phyloP scores from a whole-genome alignment of 2,888 invertebrate genomes.

The Lydus trimaculatus region DNA sequence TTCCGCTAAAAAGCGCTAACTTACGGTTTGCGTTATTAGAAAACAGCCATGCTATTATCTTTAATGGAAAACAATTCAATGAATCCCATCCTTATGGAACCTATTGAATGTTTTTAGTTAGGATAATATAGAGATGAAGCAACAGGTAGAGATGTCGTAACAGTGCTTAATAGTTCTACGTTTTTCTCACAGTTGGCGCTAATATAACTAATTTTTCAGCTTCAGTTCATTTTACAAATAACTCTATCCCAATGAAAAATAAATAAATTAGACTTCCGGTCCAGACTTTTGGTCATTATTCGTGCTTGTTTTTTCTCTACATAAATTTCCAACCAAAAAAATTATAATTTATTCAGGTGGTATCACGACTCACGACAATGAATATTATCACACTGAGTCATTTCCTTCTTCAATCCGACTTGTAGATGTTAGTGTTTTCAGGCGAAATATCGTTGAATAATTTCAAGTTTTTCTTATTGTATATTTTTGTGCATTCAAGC shows the following conservation, averaged over 20 bases:
- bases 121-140: slow-evolving; percentile 42
- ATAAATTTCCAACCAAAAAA: not conserved
- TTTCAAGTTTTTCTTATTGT: slow-evolving; percentile 6
- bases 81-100: slow-evolving; percentile 15
- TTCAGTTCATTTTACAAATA: slow-evolving; percentile 8
- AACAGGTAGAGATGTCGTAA: slow-evolving; percentile 54
- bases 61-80: slow-evolving; percentile 19
- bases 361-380: slow-evolving; percentile 7
- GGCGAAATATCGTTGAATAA: slow-evolving; percentile 22
- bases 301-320: too few species aligned
- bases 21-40: too few species aligned
- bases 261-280: not conserved
- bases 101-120: slow-evolving; percentile 37
- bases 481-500: slow-evolving; percentile 19
- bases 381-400: slow-evolving; percentile 15
- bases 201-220: slow-evolving; percentile 43
- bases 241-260: not conserved
- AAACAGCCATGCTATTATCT: slow-evolving; percentile 19
- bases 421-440: slow-evolving; percentile 20
- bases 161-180: slow-evolving; percentile 50
- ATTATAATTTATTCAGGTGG: slow-evolving; percentile 22
- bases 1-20: too few species aligned
- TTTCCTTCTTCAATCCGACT: not conserved
- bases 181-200: slow-evolving; percentile 57
- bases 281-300: not conserved